phyloP scores from a whole-genome alignment of 2,888 invertebrate species.

The Chymomyza amoena region DNA sequence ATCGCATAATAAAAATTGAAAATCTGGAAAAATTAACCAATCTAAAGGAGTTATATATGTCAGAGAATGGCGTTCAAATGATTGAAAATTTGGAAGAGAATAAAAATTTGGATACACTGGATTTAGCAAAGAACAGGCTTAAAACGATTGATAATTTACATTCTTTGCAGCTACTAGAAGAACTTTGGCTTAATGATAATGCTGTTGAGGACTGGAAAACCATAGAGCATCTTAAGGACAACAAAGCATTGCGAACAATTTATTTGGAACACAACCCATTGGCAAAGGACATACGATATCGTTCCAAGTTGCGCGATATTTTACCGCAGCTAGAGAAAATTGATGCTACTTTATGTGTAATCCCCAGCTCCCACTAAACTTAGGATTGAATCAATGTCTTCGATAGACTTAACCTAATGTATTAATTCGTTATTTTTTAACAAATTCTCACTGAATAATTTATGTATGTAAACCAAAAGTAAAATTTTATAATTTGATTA shows the following conservation, averaged over 20 bases:
- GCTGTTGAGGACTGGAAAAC: slow-evolving; percentile 90
- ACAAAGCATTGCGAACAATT: slow-evolving; percentile 87
- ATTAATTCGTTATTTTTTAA: not conserved
- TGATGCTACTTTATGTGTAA: slow-evolving; percentile 92
- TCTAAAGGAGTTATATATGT: slow-evolving; percentile 93
- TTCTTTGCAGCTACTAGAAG: slow-evolving; percentile 89
- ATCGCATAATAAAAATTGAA: slow-evolving; percentile 92
- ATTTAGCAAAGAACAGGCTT: slow-evolving; percentile 93
- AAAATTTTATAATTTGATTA: not conserved
- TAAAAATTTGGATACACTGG: slow-evolving; percentile 88
- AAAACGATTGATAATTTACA: slow-evolving; percentile 87
- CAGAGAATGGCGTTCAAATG: slow-evolving; percentile 91
- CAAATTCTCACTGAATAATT: not conserved
- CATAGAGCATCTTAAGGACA: slow-evolving; percentile 85
- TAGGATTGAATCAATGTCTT: not conserved
- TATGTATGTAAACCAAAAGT: not conserved
- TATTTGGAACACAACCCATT: slow-evolving; percentile 97
- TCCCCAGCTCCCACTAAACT: slow-evolving; percentile 50
- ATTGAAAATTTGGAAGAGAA: slow-evolving; percentile 89
- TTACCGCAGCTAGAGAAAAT: slow-evolving; percentile 92
- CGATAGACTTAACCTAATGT: not conserved
- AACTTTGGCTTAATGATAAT: slow-evolving; percentile 98
- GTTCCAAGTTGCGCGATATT: slow-evolving; percentile 92
- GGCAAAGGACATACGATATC: slow-evolving; percentile 89
- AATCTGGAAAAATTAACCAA: slow-evolving; percentile 87